Evolutionary conservation across 2,888 invertebrate genomes (phyloP).

Genomic region (Xanthorhoe designata): DNA sequence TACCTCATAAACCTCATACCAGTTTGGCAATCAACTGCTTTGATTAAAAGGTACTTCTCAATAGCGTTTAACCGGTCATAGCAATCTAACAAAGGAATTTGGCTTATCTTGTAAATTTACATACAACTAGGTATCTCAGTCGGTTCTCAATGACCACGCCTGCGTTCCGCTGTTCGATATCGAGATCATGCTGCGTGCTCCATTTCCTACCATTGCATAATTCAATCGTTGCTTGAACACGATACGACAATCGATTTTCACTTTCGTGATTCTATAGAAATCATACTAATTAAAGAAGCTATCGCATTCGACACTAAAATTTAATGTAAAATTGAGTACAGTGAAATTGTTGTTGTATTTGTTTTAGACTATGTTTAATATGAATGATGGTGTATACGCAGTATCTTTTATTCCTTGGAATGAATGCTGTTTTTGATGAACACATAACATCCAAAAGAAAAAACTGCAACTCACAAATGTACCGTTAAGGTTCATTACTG

Average conservation of each 20-base stretch:
- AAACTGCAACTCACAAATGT: slow-evolving; percentile 20
- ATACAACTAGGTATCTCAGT: slow-evolving; percentile 21
- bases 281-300: neutral
- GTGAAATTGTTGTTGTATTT: too few species aligned
- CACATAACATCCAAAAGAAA: slow-evolving; percentile 17
- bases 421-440: neutral
- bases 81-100: neutral
- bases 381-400: neutral
- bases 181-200: slow-evolving; percentile 67
- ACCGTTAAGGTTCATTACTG: slow-evolving; percentile 25
- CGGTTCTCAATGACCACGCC: slow-evolving; percentile 57
- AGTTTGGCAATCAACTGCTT: too few species aligned
- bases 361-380: too few species aligned
- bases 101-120: slow-evolving; percentile 8
- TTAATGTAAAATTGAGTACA: too few species aligned
- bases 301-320: too few species aligned
- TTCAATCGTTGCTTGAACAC: slow-evolving; percentile 56
- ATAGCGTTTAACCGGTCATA: neutral
- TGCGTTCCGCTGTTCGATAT: slow-evolving; percentile 66
- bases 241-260: slow-evolving; percentile 71
- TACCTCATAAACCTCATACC: too few species aligned
- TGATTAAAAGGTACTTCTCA: neutral
- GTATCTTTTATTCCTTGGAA: neutral
- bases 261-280: slow-evolving; percentile 62
- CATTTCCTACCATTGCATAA: slow-evolving; percentile 75